Evolutionary conservation across 23 tunicate genomes (phyloP).

Genomic region (Halocynthia roretzi): DNA sequence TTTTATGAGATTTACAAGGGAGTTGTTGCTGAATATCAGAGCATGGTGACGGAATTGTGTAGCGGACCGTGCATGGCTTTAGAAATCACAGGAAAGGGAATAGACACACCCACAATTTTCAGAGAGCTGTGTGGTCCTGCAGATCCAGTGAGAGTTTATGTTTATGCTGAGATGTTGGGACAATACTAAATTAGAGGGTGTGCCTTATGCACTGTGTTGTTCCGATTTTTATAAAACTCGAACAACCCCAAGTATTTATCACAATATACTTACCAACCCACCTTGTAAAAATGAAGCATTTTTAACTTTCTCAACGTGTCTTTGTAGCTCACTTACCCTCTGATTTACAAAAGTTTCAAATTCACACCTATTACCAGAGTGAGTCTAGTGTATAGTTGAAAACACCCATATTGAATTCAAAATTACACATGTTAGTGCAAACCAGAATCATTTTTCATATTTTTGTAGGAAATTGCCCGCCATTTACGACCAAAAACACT

Average conservation of each 20-base stretch:
- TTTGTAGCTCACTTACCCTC: too few species aligned
- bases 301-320: too few species aligned
- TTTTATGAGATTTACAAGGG: conserved; percentile 94
- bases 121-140: conserved; percentile 97
- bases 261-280: too few species aligned
- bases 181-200: too few species aligned
- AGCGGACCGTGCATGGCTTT: conserved; percentile 77
- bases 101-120: conserved; percentile 39
- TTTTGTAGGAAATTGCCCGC: conserved; percentile 76
- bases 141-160: conserved; percentile 63
- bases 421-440: background rate
- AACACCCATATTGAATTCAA: background rate
- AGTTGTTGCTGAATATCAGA: conserved; percentile 85
- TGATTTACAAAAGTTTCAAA: too few species aligned
- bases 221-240: too few species aligned
- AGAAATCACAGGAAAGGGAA: conserved; percentile 59
- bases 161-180: too few species aligned
- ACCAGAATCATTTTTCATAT: background rate
- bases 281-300: too few species aligned
- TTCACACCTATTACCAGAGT: too few species aligned
- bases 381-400: too few species aligned
- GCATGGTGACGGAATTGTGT: conserved; percentile 74
- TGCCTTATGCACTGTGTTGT: too few species aligned
- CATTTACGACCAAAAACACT: conserved; percentile 85
- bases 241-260: too few species aligned